Evolutionary conservation across 2,888 invertebrate genomes (phyloP).

Genomic region (Lycaena phlaeas): DNA sequence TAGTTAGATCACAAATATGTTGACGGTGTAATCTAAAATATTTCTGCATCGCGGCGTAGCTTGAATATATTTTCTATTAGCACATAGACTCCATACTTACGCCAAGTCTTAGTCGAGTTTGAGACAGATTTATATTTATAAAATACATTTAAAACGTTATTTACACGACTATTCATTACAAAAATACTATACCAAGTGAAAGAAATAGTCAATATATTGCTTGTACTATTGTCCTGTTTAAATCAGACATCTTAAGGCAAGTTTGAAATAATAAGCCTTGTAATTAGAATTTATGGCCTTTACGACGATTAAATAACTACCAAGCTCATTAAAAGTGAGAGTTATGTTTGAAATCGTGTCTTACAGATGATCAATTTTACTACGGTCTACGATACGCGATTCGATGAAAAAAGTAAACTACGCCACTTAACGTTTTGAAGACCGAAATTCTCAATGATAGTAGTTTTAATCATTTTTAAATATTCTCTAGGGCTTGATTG

Average conservation of each 20-base stretch:
- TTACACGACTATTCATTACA: not conserved
- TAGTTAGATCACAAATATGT: no score
- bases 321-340: slow-evolving; percentile 39
- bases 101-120: no score
- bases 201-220: slow-evolving; percentile 32
- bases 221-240: slow-evolving; percentile 36
- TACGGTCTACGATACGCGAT: slow-evolving; percentile 35
- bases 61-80: no score
- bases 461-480: no score
- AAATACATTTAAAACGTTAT: not conserved
- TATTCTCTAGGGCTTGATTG: no score
- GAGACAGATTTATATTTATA: not conserved
- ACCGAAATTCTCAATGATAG: no score
- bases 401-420: not conserved
- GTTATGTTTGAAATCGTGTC: slow-evolving; percentile 35
- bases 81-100: no score
- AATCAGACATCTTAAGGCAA: slow-evolving; percentile 39
- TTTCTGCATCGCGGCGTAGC: no score
- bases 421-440: no score
- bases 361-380: slow-evolving; percentile 40
- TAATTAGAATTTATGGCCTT: slow-evolving; percentile 65
- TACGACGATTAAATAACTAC: slow-evolving; percentile 53
- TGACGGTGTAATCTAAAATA: no score
- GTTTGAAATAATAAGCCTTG: slow-evolving; percentile 62
- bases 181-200: not conserved